Conservation (phyloP, 2,888 invertebrate species). For the Aphodius sticticus region DNA sequence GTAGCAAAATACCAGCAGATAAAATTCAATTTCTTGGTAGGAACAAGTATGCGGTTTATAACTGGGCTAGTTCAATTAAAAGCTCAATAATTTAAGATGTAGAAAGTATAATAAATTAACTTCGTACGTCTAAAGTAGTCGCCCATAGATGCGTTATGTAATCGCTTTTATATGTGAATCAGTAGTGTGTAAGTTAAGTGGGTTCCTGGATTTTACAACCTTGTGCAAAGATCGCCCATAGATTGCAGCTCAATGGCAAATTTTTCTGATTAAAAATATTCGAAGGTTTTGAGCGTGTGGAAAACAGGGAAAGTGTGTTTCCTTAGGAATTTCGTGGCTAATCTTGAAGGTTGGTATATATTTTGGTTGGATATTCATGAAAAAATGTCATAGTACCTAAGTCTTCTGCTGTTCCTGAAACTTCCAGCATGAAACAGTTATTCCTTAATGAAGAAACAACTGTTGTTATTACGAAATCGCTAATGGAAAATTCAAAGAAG, state of each 20-base stretch:
- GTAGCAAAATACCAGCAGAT: not conserved
- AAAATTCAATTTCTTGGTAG: not conserved
- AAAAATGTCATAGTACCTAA: not conserved
- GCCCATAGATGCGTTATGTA: not conserved
- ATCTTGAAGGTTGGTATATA: not conserved
- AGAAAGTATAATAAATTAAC: slow-evolving; percentile 4
- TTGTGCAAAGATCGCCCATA: not conserved
- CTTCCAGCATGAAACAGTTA: not conserved
- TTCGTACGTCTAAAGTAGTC: not conserved
- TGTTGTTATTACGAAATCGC: not conserved
- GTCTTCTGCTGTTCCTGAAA: not conserved
- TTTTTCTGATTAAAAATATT: not conserved
- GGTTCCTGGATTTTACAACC: not conserved
- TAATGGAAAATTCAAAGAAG: not conserved
- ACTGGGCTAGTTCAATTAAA: not conserved
- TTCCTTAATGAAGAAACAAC: not conserved
- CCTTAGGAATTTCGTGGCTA: not conserved
- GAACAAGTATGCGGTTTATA: not conserved
- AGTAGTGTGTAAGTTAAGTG: not conserved
- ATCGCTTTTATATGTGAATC: not conserved
- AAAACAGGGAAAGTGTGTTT: not conserved
- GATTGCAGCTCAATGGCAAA: not conserved
- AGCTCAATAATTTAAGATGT: not conserved
- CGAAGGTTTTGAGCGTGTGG: not conserved
- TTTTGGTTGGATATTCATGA: too few species aligned